These are phyloP conservation scores for Intellagama lesueurii DNA, from an alignment of 2,797 vertebrate genomes.

Conservation along the genomic window DNA sequence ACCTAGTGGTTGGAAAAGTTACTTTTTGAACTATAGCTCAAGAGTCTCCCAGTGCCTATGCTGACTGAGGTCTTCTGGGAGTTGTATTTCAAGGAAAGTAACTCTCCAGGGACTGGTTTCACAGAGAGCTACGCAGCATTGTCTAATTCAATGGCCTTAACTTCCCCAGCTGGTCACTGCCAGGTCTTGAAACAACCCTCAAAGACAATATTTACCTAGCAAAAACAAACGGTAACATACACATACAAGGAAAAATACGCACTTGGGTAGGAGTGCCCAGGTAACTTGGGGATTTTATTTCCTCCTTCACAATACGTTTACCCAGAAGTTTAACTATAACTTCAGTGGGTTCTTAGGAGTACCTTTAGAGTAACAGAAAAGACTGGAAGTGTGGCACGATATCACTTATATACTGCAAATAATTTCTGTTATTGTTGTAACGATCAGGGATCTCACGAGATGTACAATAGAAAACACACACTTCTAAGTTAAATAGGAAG, in stretches of 20 bases:
- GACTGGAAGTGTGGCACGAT: not conserved
- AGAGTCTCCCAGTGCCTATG: too few relatives aligned
- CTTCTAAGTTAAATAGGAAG: conserved; percentile 12
- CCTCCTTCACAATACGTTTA: not conserved
- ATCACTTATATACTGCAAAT: not conserved
- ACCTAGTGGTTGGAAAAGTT: not conserved
- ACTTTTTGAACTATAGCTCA: not conserved
- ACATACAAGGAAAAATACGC: not conserved
- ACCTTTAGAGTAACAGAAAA: not conserved
- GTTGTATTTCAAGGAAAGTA: too few relatives aligned
- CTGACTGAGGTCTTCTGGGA: too few relatives aligned
- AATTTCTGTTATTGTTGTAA: not conserved
- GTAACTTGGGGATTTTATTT: not conserved
- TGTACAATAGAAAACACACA: not conserved
- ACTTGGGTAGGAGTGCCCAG: not conserved
- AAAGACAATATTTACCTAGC: conserved; percentile 49
- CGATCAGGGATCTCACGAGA: not conserved
- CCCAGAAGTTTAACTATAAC: conserved; percentile 1
- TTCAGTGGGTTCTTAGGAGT: not conserved
- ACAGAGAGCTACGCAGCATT: not conserved
- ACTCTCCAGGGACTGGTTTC: not conserved
- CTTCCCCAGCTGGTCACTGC: not conserved
- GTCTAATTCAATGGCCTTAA: conserved; percentile 10
- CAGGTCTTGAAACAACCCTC: conserved; percentile 29
- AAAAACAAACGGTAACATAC: conserved; percentile 42